Base-by-base conservation (phyloP, 2,113 vertebrate genomes). In the Planiliza haematocheilus region DNA sequence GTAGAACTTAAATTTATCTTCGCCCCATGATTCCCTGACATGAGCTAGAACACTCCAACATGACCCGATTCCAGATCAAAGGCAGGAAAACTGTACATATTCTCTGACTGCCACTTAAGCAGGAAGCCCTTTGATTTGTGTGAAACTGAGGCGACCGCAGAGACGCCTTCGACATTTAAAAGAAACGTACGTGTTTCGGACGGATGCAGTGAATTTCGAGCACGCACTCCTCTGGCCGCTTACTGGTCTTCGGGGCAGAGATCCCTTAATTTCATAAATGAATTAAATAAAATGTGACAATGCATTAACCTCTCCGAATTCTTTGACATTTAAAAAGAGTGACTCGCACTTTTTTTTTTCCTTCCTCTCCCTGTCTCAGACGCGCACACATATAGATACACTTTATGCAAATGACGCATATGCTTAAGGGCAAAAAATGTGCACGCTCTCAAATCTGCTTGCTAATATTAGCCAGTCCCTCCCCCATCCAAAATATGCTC, bases 261-360 rank as follows among this genome's bases (percentile, higher is more conserved):
- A 62, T 46, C 56, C 30, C 48, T 81, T 60, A 41, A 64, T 80
- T 81, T 69, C 18, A 57, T 53, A 57, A 71, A 80, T 59, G 73
- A 56, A 45, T 81, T 13, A 62, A 64, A 83, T 62, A n/a, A 63
- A 74, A 81, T 70, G 61, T 85, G 83, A 70, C 77, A 81, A 79
- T 80, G 66, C 39, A 79, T 77, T 83, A 83, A 75, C 82, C 36
- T 85, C 56, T 17, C 72, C 12, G 2, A 63, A 77, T 58, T 8
- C 50, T 69, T 21, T 80, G 81, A 73, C 82, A 87, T 90, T 90
- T 83, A 18, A 73, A 80, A 60, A 39, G 20, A 81, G 61, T 85
- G 73, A 83, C 21, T 85, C 82, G 83, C 48, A 24, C 10, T 46
- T 34, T 49, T 8, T 16, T 7, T 24, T 5, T 14, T 41, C 16